Percentiles rank a stretch among this genome's conserved stretches.
Evolutionary conservation across 1,140 invertebrate species (phyloP).

Genomic region (Tetramorium simillimum): DNA sequence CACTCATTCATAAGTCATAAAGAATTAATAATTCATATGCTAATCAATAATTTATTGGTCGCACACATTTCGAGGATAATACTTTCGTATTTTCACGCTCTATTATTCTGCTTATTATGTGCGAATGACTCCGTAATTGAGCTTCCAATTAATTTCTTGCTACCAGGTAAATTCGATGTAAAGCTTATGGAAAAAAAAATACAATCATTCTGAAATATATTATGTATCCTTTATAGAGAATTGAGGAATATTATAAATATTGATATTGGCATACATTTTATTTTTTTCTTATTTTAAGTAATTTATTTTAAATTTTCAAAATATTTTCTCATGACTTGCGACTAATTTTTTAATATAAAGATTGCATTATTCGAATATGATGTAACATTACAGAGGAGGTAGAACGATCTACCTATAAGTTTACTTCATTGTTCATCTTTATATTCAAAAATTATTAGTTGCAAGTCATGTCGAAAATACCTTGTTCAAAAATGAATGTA

Average conservation of each 20-base stretch:
- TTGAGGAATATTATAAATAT: not conserved
- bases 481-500: not conserved
- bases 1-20: not conserved
- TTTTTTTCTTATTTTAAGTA: not conserved
- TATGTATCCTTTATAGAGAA: not conserved
- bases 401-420: not conserved
- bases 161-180: not conserved
- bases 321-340: not conserved
- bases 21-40: slow-evolving; percentile 32
- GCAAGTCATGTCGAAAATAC: not conserved
- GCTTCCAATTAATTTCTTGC: slow-evolving; percentile 18
- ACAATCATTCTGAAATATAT: not conserved
- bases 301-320: not conserved
- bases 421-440: not conserved
- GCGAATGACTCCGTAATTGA: not conserved
- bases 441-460: not conserved
- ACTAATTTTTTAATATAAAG: not conserved
- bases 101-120: not conserved
- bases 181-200: not conserved
- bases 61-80: not conserved
- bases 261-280: not conserved
- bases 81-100: not conserved
- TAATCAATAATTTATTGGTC: slow-evolving; percentile 14
- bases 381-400: not conserved
- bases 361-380: not conserved